Conservation (phyloP, 2,888 invertebrate species). For the Ochropleura plecta region DNA sequence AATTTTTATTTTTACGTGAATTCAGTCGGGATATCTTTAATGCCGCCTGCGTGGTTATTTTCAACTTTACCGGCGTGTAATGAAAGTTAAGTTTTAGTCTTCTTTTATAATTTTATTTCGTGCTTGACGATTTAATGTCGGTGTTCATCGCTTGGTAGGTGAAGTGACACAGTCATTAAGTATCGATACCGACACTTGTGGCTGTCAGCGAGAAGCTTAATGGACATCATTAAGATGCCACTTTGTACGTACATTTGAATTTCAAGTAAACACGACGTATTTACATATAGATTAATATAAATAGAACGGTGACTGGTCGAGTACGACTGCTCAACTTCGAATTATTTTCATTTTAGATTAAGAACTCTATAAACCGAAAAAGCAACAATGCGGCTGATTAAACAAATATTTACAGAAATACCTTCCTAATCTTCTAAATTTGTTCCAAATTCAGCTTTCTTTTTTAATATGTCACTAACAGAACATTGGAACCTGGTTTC, state of each 20-base stretch:
- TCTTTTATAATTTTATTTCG: conserved; percentile 64
- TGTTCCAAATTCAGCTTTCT: conserved; percentile 43
- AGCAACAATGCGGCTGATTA: conserved; percentile 48
- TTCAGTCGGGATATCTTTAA: conserved; percentile 78
- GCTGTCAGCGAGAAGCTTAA: conserved; percentile 72
- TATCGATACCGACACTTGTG: conserved; percentile 69
- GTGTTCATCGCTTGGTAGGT: conserved; percentile 60
- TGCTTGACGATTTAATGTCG: conserved; percentile 67
- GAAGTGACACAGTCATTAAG: conserved; percentile 69
- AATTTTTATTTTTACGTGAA: conserved; percentile 75
- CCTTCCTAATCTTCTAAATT: conserved; percentile 42
- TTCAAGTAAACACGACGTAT: conserved; percentile 55
- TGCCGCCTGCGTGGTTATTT: conserved; percentile 74
- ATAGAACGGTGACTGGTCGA: conserved; percentile 59
- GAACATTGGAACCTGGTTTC: conserved; percentile 69
- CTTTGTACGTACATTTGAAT: conserved; percentile 54
- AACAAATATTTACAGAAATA: conserved; percentile 43
- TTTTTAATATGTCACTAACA: conserved; percentile 54
- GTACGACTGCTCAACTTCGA: conserved; percentile 6
- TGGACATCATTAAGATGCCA: conserved; percentile 69
- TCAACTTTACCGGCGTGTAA: conserved; percentile 74
- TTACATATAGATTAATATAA: conserved; percentile 60
- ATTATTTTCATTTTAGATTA: conserved; percentile 46
- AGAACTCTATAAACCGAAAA: conserved; percentile 14
- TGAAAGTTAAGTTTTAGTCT: conserved; percentile 71